Evolutionary conservation across 2,888 invertebrate genomes (phyloP).

Genomic region (Cryptops parisi): DNA sequence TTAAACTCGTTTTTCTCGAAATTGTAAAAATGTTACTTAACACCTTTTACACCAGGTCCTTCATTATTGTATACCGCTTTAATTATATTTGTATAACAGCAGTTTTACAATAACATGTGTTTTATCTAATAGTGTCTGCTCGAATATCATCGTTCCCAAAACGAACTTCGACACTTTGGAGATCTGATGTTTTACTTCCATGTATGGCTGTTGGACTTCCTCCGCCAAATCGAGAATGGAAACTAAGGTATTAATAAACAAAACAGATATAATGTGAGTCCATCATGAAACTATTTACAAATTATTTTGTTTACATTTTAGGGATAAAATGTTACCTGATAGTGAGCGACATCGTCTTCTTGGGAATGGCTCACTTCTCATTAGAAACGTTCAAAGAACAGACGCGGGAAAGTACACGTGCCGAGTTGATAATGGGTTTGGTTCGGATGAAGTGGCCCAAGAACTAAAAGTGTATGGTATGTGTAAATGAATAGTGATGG

Average conservation of each 20-base stretch:
- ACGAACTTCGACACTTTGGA: slow-evolving; percentile 8
- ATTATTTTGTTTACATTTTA: slow-evolving; percentile 1
- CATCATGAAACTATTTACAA: not conserved
- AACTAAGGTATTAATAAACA: slow-evolving; percentile 7
- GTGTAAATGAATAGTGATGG: too few relatives aligned
- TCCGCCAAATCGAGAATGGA: slow-evolving; percentile 10
- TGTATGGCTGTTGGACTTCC: slow-evolving; percentile 16
- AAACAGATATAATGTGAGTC: not conserved
- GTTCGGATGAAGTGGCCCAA: slow-evolving; percentile 16
- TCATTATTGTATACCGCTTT: too few relatives aligned
- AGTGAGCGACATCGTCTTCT: not conserved
- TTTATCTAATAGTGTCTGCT: slow-evolving; percentile 11
- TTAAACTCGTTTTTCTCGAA: too few relatives aligned
- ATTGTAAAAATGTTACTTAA: too few relatives aligned
- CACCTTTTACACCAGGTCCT: too few relatives aligned
- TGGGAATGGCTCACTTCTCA: slow-evolving; percentile 14
- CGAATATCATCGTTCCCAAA: slow-evolving; percentile 15
- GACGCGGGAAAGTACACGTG: slow-evolving; percentile 16
- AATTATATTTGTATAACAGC: too few relatives aligned
- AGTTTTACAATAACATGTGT: too few relatives aligned
- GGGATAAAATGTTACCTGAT: not conserved
- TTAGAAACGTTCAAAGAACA: slow-evolving; percentile 14
- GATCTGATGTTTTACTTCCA: slow-evolving; percentile 9
- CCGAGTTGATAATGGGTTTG: slow-evolving; percentile 15
- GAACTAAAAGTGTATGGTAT: slow-evolving; percentile 17